Evolutionary conservation across 2,888 invertebrate genomes (phyloP), one percentile per base, ranked within the genome.

Genomic region (Acrocera orbiculus): DNA sequence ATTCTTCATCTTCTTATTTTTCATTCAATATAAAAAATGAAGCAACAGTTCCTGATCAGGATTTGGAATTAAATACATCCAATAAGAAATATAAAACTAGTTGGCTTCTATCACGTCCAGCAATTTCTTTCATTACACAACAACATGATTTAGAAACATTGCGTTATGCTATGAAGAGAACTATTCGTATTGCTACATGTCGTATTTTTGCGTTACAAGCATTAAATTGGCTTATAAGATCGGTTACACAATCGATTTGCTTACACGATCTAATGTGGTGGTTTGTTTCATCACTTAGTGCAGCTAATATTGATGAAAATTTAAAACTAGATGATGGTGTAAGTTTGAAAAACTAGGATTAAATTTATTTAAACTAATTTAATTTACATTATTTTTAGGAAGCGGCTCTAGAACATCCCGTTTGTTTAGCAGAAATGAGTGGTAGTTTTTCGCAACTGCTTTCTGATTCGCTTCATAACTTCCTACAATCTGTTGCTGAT

Each of bases 191-290:
- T 36, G 79, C 80, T 31, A 77, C 77, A 22, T 73, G 86, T 50
- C 61, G 89, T 39, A 81, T 90, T 47, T 76, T 82, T 58, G 82
- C 89, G 2, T 76, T 93, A 68, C 87, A 90, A 69, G 90, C 92
- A 1, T 65, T 95, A 45, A 93, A 93, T 55, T 98, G 96, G 96
- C 62, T 98, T 15, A 62, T 96, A 28, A 71, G 89, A 32, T 87
- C 81, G 33, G 83, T 90, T 1, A 89, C 90, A 0, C 89, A 89
- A 53, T 81, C 89, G 4, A 76, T 79, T 4, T 82, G 87, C 51
- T 69, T 96, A 14, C 93, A 95, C 48, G 95, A 96, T 61, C 68
- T 95, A 8, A 70, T 96, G 55, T 95, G 95, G 95, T 92, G 89
- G 82, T 90, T 93, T 54, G 85, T 90, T 15, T 75, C 78, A 10